Evolutionary conservation across 2,113 vertebrate genomes (phyloP).

Genomic region (Psettodes erumei): DNA sequence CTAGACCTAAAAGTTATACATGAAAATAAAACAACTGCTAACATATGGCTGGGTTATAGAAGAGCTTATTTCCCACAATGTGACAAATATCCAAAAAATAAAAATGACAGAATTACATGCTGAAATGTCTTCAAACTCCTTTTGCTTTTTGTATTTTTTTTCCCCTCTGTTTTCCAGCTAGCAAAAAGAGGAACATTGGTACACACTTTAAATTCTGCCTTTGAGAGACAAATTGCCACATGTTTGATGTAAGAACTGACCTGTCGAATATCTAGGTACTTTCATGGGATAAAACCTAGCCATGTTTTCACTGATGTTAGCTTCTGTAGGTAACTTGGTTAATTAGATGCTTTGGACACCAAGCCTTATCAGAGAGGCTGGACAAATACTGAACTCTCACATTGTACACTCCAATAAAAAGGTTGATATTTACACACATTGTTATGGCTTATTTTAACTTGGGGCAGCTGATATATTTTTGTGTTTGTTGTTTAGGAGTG

Average conservation of each 20-base stretch:
- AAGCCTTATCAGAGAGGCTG: slow-evolving; percentile 75
- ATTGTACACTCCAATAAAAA: slow-evolving; percentile 82
- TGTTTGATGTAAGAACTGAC: slow-evolving; percentile 30
- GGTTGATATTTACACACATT: slow-evolving; percentile 74
- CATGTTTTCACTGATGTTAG: slow-evolving; percentile 51
- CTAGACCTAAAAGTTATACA: neutral
- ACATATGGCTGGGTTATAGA: neutral
- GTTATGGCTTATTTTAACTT: slow-evolving; percentile 4
- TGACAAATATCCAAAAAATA: neutral
- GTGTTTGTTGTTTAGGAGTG: neutral
- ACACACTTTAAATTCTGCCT: slow-evolving; percentile 28
- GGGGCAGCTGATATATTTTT: neutral
- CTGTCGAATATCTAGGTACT: slow-evolving; percentile 32
- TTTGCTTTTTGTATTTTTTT: neutral
- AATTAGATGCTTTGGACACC: slow-evolving; percentile 71
- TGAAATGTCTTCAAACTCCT: neutral
- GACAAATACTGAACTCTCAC: slow-evolving; percentile 75
- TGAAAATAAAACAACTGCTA: neutral
- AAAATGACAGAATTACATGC: neutral
- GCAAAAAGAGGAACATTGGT: neutral
- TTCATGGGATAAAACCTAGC: slow-evolving; percentile 5
- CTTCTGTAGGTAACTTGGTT: slow-evolving; percentile 67
- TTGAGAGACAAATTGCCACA: slow-evolving; percentile 38
- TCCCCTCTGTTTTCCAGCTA: neutral
- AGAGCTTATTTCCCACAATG: neutral